Conservation (phyloP, 2,888 invertebrate species). For the Drosophila mettleri region DNA sequence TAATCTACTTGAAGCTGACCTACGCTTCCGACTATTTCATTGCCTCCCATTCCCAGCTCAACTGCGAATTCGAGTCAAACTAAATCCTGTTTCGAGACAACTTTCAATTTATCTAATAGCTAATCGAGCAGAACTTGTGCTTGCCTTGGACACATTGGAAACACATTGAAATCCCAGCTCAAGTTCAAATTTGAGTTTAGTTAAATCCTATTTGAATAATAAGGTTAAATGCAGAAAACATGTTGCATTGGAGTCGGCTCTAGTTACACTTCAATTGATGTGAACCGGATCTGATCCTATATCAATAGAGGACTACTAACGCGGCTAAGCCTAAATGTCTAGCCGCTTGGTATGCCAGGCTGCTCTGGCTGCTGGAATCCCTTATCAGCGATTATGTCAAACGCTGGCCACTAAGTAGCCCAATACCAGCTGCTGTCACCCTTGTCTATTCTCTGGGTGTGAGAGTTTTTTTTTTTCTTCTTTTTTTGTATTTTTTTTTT, state of each 20-base stretch:
- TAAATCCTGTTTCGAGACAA: too few species aligned
- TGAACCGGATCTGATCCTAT: neutral
- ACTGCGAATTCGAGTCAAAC: too few species aligned
- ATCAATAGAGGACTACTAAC: slow-evolving; percentile 1
- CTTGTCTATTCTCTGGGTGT: slow-evolving; percentile 26
- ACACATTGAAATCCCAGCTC: neutral
- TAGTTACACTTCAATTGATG: neutral
- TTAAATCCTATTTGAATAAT: neutral
- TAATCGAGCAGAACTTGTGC: too few species aligned
- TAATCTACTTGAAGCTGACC: too few species aligned
- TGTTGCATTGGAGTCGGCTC: neutral
- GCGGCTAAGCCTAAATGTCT: neutral
- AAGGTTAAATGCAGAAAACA: neutral
- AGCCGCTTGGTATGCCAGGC: neutral
- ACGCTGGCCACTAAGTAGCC: slow-evolving; percentile 66
- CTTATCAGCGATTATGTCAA: slow-evolving; percentile 77
- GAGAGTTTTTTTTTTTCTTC: slow-evolving; percentile 6
- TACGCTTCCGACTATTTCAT: too few species aligned
- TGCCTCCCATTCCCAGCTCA: too few species aligned
- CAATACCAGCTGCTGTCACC: slow-evolving; percentile 25
- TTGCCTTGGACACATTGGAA: too few species aligned
- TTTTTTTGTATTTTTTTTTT: slow-evolving; percentile 18
- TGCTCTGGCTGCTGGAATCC: slow-evolving; percentile 39
- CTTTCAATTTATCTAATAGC: too few species aligned
- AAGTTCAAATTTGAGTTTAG: neutral